Conservation (phyloP, 2,888 invertebrate genomes). For the Eupithecia insigniata region DNA sequence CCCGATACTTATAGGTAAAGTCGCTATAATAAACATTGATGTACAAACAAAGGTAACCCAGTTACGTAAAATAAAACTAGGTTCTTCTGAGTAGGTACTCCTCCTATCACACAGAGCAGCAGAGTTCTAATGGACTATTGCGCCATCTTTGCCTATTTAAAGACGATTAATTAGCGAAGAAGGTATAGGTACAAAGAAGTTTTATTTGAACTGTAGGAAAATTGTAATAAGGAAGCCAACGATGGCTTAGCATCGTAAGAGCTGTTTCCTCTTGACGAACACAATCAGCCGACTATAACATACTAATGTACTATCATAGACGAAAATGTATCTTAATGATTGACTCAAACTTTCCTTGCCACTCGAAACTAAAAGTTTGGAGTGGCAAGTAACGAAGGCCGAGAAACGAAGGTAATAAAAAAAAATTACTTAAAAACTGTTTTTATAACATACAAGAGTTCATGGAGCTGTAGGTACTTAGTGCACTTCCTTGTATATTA, state of each 20-base stretch:
- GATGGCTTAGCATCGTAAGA: neutral
- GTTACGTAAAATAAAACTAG: neutral
- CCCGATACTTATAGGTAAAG: neutral
- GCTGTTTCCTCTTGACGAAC: neutral
- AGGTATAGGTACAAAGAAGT: too few relatives aligned
- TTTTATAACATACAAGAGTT: too few relatives aligned
- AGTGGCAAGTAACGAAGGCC: too few relatives aligned
- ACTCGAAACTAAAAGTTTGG: too few relatives aligned
- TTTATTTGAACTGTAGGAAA: neutral
- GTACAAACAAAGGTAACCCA: slow-evolving; percentile 1
- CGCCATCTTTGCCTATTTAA: neutral
- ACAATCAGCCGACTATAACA: neutral
- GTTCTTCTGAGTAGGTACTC: neutral
- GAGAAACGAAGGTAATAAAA: too few relatives aligned
- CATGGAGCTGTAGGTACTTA: too few relatives aligned
- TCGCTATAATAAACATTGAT: slow-evolving; percentile 1
- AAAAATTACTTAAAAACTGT: too few relatives aligned
- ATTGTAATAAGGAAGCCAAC: neutral
- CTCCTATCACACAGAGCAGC: neutral
- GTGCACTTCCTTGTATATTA: too few relatives aligned
- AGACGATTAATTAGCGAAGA: neutral
- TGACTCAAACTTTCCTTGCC: too few relatives aligned
- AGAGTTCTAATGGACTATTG: neutral
- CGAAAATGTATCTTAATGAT: too few relatives aligned
- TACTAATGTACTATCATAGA: too few relatives aligned